phyloP scores from a whole-genome alignment of 2,113 vertebrate species.

The Heptranchias perlo region DNA sequence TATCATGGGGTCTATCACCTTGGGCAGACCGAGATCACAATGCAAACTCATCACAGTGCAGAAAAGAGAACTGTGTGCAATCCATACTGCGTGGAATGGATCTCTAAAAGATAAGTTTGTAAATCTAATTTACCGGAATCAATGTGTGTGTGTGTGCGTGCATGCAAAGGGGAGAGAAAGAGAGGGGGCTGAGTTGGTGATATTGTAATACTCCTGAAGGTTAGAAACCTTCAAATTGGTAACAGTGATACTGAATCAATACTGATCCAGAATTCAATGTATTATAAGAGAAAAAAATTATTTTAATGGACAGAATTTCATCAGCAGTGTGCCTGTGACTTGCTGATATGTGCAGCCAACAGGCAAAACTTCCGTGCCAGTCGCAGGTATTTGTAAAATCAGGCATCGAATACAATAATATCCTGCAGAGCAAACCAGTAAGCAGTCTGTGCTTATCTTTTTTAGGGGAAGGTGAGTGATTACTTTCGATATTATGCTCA shows the following conservation, averaged over 20 bases:
- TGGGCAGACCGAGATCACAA: neutral
- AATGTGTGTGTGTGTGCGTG: neutral
- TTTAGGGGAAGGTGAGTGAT: neutral
- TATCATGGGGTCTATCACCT: neutral
- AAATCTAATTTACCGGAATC: neutral
- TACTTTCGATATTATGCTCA: neutral
- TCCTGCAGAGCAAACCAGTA: neutral
- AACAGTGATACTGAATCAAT: neutral
- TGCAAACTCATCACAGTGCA: neutral
- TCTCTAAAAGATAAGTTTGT: neutral
- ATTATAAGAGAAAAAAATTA: too few species aligned
- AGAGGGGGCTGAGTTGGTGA: neutral
- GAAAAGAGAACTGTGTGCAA: neutral
- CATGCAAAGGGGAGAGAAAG: neutral
- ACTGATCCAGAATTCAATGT: neutral
- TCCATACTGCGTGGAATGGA: neutral
- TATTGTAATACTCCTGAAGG: neutral
- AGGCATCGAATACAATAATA: neutral
- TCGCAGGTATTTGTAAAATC: neutral
- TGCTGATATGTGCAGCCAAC: neutral
- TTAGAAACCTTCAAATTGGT: too few species aligned
- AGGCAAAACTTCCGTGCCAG: neutral
- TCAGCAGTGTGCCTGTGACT: neutral
- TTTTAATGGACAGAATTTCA: neutral
- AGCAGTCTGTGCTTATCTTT: neutral